A percentile compares a stretch with the other conserved stretches of the same genome.
These are phyloP conservation scores for Vandiemenella viatica DNA, from an alignment of 2,888 invertebrate species.

Conservation along the genomic window DNA sequence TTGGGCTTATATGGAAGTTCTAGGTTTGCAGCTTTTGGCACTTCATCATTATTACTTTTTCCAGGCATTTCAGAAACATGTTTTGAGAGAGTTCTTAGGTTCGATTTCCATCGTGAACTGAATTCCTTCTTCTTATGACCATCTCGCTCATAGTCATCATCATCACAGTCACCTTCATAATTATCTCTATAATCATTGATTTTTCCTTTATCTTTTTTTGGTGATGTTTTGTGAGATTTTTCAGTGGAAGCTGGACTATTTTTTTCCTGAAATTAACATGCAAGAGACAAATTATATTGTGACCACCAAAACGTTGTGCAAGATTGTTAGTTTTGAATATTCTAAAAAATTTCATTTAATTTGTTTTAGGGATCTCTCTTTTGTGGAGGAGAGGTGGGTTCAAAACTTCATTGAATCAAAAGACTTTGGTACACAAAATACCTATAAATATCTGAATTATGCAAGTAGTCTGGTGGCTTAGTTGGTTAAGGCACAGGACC, in stretches of 20 bases:
- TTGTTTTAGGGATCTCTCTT: no score
- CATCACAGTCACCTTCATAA: slow-evolving; percentile 34
- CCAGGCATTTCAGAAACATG: slow-evolving; percentile 19
- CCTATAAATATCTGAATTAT: no score
- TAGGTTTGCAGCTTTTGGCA: slow-evolving; percentile 15
- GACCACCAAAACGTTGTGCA: not conserved
- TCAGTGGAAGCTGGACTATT: not conserved
- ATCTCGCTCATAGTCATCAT: slow-evolving; percentile 26
- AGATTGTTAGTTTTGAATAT: no score
- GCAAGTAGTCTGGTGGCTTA: no score
- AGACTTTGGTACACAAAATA: no score
- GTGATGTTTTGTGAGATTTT: slow-evolving; percentile 1
- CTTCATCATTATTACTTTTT: slow-evolving; percentile 21
- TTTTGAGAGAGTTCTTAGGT: slow-evolving; percentile 23
- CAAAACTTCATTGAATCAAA: no score
- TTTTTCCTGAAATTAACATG: slow-evolving; percentile 4
- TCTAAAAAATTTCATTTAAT: no score
- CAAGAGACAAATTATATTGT: not conserved
- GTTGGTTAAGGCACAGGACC: no score
- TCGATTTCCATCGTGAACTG: slow-evolving; percentile 16
- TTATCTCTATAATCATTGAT: slow-evolving; percentile 30
- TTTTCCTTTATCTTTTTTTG: slow-evolving; percentile 4
- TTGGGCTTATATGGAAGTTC: slow-evolving; percentile 27
- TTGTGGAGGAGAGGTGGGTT: no score
- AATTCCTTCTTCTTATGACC: slow-evolving; percentile 9